Conservation (phyloP, 2,888 invertebrate species). For the Galeruca laticollis region DNA sequence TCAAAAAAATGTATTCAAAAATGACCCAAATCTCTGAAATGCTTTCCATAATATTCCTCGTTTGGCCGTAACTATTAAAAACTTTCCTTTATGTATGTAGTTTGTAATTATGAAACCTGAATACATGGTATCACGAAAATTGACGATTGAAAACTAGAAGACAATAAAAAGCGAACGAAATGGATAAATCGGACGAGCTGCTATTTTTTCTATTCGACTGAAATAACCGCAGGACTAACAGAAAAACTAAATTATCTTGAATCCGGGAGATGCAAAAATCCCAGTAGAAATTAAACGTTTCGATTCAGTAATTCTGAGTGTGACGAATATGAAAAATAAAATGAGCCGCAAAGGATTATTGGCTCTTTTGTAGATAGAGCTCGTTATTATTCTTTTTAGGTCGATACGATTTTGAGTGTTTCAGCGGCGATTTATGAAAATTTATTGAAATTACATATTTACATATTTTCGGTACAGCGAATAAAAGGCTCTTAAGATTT, state of each 20-base stretch:
- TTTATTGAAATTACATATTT: slow-evolving; percentile 25
- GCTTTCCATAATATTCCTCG: too few species aligned
- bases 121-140: not conserved
- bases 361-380: slow-evolving; percentile 20
- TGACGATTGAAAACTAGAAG: not conserved
- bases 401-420: slow-evolving; percentile 17
- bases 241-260: slow-evolving; percentile 16
- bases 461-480: slow-evolving; percentile 15
- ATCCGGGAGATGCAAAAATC: slow-evolving; percentile 19
- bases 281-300: slow-evolving; percentile 20
- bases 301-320: slow-evolving; percentile 17
- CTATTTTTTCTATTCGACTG: slow-evolving; percentile 8
- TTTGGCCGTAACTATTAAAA: not conserved
- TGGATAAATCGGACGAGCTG: not conserved
- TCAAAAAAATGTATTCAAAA: too few species aligned
- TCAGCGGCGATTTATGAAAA: slow-evolving; percentile 20
- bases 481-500: slow-evolving; percentile 14
- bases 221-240: slow-evolving; percentile 22
- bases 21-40: too few species aligned
- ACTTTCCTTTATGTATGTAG: not conserved
- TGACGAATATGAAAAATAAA: slow-evolving; percentile 22
- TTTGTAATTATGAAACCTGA: not conserved
- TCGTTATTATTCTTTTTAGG: slow-evolving; percentile 11
- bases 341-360: slow-evolving; percentile 21
- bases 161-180: not conserved